A percentile compares a stretch with the other conserved stretches of the same genome.
phyloP scores from a whole-genome alignment of 2,888 invertebrate genomes.

The Volucella zonaria region DNA sequence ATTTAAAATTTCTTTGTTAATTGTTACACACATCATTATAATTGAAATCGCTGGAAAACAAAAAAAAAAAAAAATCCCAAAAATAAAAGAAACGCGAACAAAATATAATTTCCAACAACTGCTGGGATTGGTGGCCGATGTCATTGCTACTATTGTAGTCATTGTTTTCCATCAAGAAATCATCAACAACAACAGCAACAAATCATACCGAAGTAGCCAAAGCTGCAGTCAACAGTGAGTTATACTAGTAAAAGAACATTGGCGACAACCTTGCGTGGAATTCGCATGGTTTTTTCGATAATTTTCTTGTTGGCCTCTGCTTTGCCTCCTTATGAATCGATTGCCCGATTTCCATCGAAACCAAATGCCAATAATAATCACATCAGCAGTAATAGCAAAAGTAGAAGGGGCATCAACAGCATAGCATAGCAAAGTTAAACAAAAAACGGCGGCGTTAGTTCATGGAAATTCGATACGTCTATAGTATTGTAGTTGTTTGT shows the following conservation, averaged over 20 bases:
- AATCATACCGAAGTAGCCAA: constrained; percentile 9
- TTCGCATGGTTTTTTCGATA: constrained; percentile 54
- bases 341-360: constrained; percentile 67
- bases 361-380: constrained; percentile 66
- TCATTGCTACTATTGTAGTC: constrained; percentile 44
- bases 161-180: constrained; percentile 45
- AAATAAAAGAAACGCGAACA: constrained; percentile 29
- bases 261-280: constrained; percentile 70
- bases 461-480: constrained; percentile 50
- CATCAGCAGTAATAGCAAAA: constrained; percentile 46
- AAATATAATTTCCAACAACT: constrained; percentile 21
- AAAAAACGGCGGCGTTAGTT: neutral
- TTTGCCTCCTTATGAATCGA: constrained; percentile 65
- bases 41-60: constrained; percentile 51
- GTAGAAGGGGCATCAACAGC: neutral
- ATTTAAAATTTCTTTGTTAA: constrained; percentile 73
- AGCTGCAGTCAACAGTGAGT: neutral
- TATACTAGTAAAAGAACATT: constrained; percentile 17
- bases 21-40: constrained; percentile 65
- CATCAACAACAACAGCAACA: constrained; percentile 25
- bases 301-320: constrained; percentile 54
- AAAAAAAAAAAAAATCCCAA: constrained; percentile 29
- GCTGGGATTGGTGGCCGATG: constrained; percentile 33
- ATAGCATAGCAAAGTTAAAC: neutral
- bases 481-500: constrained; percentile 36